Base-by-base conservation (phyloP, 2,888 invertebrate species). In the Amblyjoppa fuscipennis region DNA sequence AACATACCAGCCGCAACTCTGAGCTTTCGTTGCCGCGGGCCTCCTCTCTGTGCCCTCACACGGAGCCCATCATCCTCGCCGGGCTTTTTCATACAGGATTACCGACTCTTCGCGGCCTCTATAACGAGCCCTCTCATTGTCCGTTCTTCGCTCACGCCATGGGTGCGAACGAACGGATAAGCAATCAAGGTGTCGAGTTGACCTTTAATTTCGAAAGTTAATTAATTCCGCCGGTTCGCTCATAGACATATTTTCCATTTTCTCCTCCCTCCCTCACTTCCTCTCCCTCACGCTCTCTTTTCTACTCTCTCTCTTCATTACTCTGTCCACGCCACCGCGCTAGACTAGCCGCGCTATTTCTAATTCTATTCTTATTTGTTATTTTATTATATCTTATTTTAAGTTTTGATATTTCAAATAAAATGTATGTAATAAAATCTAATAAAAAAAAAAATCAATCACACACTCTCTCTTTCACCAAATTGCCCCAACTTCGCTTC, bases 51-150 rank as follows among this genome's bases (percentile, higher is more conserved):
- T 25, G 34, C 25, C 74, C 38, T 41, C 68, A n/a, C 68, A 16
- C 25, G 34, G 45, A 70, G 45, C 64, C 49, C 75, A 34, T 75
- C 45, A 75, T 75, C 61, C 64, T 61, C 20, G 61, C 61, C 49
- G 45, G 13, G 49, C 61, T 61, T 75, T 64, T 75, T 75, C 74
- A 75, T 64, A 64, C 64, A 64, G 75, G 64, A 75, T 75, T 64
- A 75, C 75, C 13, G 75, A 64, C 74, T 75, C 74, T 75, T 31
- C 61, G 45, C 69, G 75, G 75, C 45, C 75, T 64, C 49, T 64
- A 75, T 75, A 64, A 75, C 41, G 9, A 31, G 28, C 28, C n/a
- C 31, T 64, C 74, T 75, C n/a, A 64, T 64, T 64, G 45, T 64
- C 64, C 34, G 31, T 64, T 34, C 31, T 34, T 49, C 11, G 16